Conservation (phyloP, 2,113 vertebrate species). For the Percina caprodes region DNA sequence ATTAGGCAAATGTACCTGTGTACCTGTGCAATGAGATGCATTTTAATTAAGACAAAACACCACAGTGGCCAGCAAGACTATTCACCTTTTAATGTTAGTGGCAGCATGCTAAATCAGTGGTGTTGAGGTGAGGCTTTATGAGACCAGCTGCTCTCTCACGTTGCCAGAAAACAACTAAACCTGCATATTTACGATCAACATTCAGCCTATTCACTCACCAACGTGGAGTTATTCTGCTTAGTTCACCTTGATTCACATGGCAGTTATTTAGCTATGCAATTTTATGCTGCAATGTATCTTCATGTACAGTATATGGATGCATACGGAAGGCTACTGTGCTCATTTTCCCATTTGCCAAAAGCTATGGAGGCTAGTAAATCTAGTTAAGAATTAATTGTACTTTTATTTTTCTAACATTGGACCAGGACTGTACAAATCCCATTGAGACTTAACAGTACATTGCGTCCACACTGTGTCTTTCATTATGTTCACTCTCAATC, state of each 20-base stretch:
- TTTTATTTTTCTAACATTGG: conserved; percentile 27
- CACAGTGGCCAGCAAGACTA: conserved; percentile 19
- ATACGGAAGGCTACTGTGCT: not conserved
- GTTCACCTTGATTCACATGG: conserved; percentile 30
- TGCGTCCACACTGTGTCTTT: not conserved
- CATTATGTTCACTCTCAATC: not conserved
- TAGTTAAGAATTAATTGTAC: conserved; percentile 7
- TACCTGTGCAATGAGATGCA: conserved; percentile 36
- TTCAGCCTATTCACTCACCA: conserved; percentile 31
- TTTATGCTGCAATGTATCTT: not conserved
- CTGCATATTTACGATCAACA: conserved; percentile 72
- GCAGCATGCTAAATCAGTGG: conserved; percentile 43
- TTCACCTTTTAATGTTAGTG: conserved; percentile 41
- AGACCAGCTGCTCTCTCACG: conserved; percentile 66
- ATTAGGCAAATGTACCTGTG: conserved; percentile 35
- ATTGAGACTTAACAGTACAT: not conserved
- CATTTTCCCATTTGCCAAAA: not conserved
- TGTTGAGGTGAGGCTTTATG: conserved; percentile 66
- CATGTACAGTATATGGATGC: not conserved
- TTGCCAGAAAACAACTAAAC: conserved; percentile 66
- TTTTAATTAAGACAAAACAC: conserved; percentile 42
- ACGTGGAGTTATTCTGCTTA: conserved; percentile 33
- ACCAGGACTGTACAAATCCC: not conserved
- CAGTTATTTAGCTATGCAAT: not conserved
- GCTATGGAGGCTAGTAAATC: not conserved